Conservation (phyloP, 2,888 invertebrate genomes). For the Stenoptilia bipunctidactyla region DNA sequence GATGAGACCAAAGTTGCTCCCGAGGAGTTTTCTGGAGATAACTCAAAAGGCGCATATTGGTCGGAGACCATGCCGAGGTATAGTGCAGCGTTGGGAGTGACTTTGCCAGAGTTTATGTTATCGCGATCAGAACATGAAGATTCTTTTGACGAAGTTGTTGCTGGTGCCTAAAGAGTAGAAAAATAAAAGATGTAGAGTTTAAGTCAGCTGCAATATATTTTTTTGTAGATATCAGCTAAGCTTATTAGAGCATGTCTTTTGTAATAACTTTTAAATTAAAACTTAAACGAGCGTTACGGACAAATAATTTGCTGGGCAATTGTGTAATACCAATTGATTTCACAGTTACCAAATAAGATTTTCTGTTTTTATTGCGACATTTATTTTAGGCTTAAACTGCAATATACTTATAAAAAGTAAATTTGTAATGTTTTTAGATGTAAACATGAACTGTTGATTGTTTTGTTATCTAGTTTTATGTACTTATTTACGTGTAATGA, state of each 20-base stretch:
- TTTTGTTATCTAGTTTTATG: constrained; percentile 65
- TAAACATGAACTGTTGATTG: constrained; percentile 15
- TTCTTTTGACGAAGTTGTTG: constrained; percentile 73
- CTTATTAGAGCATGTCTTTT: constrained; percentile 62
- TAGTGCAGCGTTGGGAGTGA: constrained; percentile 73
- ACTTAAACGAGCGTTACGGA: constrained; percentile 41
- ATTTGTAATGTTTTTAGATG: not conserved
- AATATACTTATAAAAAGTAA: not conserved
- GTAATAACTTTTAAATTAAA: constrained; percentile 43
- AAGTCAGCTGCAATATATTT: not conserved
- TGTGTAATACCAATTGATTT: constrained; percentile 54
- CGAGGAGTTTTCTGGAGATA: constrained; percentile 64
- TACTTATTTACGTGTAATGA: too few species aligned
- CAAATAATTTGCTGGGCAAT: constrained; percentile 29
- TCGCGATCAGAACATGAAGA: constrained; percentile 76
- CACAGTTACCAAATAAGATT: constrained; percentile 25
- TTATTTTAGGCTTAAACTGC: constrained; percentile 8
- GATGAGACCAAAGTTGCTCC: constrained; percentile 55
- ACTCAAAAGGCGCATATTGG: constrained; percentile 74
- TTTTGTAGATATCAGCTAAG: constrained; percentile 4
- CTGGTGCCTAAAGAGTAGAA: constrained; percentile 43
- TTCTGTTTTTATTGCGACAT: not conserved
- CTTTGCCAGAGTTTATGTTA: constrained; percentile 78
- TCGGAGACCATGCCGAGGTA: constrained; percentile 76
- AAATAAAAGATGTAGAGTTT: not conserved